Evolutionary conservation across 2,113 vertebrate genomes (phyloP).

Genomic region (Phaethon lepturus): DNA sequence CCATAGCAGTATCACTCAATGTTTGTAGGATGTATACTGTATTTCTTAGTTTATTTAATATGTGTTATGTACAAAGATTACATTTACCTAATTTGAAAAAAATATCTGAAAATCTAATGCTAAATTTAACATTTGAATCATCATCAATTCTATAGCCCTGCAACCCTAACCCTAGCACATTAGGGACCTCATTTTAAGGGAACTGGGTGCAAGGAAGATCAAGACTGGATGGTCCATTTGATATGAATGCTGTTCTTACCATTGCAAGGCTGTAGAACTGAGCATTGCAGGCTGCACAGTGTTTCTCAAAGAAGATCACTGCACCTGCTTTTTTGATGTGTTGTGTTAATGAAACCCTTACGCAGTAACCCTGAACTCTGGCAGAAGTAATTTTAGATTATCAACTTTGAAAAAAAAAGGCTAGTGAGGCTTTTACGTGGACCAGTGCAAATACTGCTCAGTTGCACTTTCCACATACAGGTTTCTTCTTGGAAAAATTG

Average conservation of each 20-base stretch:
- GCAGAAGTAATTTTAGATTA: neutral
- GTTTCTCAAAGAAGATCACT: neutral
- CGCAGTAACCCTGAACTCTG: neutral
- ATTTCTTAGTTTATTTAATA: neutral
- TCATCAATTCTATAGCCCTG: neutral
- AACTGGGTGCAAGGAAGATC: neutral
- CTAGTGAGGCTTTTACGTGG: neutral
- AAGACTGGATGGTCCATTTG: accelerated
- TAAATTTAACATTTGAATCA: neutral
- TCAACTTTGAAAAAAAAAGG: neutral
- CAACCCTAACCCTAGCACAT: neutral
- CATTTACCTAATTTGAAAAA: neutral
- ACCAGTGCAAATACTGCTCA: neutral
- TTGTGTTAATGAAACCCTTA: neutral
- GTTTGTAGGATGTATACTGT: neutral
- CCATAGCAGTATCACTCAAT: neutral
- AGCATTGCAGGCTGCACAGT: neutral
- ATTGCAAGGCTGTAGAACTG: neutral
- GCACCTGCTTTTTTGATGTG: neutral
- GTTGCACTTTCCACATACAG: neutral
- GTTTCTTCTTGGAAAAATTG: neutral
- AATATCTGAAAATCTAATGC: neutral
- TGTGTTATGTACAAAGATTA: neutral
- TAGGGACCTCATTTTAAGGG: neutral
- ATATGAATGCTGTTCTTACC: neutral